These are phyloP conservation scores for Gymnocephalus cernua DNA, from an alignment of 2,113 vertebrate species.

Conservation along the genomic window DNA sequence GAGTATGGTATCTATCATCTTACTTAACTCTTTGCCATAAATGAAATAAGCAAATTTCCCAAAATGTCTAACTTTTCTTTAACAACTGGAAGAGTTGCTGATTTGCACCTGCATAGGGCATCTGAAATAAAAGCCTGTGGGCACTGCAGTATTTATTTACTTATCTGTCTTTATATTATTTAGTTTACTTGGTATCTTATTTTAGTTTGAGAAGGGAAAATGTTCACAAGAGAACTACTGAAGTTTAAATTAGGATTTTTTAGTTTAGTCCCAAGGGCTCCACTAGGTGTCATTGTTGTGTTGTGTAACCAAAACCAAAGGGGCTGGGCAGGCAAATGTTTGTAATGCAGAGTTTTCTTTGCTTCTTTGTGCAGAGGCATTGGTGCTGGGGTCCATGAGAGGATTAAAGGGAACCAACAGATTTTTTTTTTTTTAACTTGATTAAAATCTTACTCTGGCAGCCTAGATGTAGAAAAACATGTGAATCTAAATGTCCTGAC, in stretches of 20 bases:
- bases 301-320: slow-evolving; percentile 5
- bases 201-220: neutral
- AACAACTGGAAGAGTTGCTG: neutral
- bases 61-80: neutral
- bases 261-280: neutral
- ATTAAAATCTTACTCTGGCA: slow-evolving; percentile 25
- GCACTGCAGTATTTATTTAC: neutral
- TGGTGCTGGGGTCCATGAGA: slow-evolving; percentile 6
- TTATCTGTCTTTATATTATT: neutral
- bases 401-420: slow-evolving; percentile 38
- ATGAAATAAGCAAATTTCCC: neutral
- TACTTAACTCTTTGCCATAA: neutral
- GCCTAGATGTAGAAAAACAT: slow-evolving; percentile 3
- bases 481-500: slow-evolving; percentile 9
- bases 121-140: neutral
- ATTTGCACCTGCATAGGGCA: neutral
- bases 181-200: neutral
- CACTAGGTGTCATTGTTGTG: slow-evolving; percentile 73
- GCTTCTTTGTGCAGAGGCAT: slow-evolving; percentile 56
- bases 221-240: neutral
- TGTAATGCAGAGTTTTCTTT: slow-evolving; percentile 58
- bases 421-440: slow-evolving; percentile 32
- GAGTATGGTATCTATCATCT: neutral
- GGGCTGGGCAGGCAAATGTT: neutral
- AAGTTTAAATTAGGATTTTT: neutral